Evolutionary conservation across 2,888 invertebrate genomes (phyloP), one percentile per base, ranked within the genome.

Genomic region (Ecliptopera silaceata): DNA sequence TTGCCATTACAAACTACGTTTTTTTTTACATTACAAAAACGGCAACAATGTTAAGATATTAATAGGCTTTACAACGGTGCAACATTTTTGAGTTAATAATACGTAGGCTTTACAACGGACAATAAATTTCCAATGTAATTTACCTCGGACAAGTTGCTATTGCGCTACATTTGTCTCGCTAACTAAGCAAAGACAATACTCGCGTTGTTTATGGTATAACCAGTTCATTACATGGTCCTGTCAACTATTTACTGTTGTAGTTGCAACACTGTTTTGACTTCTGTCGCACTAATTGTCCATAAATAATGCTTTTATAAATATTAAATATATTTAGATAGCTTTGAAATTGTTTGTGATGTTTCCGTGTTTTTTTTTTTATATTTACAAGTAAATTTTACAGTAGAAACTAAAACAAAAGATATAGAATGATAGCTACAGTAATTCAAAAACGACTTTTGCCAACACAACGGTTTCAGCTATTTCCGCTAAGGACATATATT

Each of bases 171-270:
- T 64, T 56, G 58, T 64, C 66, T 69, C 57, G 64, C 72, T 74
- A 73, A 56, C 56, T 56, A 59, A 70, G 66, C 53, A 72, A 68
- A 62, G 56, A 71, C 71, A 71, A 71, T 74, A 63, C 67, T 61
- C 63, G 63, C 63, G 68, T 74, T 70, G 68, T 75, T 75, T 77
- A 77, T 71, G 63, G 63, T 6, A 58, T 49, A 64, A 64, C 70
- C 57, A 55, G 69, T 70, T 71, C 69, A 73, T 75, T 74, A 69
- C 59, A 59, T 15, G 65, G 72, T 47, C 55, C 32, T 52, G 58
- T 53, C 53, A 41, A 45, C 53, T 22, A 53, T 58, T 41, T 58
- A 53, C 46, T 52, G 22, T 48, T 36, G 42, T 56, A 36, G 17
- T 57, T 58, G 58, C 49, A 20, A 41, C 26, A 58, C 34, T 48